These are phyloP conservation scores for Exaiptasia diaphana DNA, from an alignment of 64 coral and sea anemone genomes.

Conservation along the genomic window DNA sequence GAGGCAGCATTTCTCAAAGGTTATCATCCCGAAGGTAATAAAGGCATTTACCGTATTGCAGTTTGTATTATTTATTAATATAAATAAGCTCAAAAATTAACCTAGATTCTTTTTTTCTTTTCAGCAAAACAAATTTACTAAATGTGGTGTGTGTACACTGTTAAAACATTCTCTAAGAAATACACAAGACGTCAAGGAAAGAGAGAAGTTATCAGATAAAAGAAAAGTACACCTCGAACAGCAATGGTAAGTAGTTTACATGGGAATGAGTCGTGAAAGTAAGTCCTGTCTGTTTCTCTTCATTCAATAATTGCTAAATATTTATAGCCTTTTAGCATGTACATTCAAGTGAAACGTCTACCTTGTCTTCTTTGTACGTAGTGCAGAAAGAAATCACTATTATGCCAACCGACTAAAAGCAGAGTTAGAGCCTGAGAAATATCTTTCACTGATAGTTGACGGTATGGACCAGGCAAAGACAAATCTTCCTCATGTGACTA, in stretches of 20 bases:
- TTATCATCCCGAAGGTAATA: conserved; percentile 41
- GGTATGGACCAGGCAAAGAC: conserved; percentile 4
- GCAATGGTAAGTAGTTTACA: neutral
- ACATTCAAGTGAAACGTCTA: too few relatives aligned
- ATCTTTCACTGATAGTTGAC: neutral
- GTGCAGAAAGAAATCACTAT: neutral
- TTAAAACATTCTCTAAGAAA: neutral
- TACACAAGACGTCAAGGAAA: neutral
- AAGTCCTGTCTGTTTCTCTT: too few relatives aligned
- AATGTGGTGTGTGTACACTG: conserved; percentile 29
- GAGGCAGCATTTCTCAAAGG: neutral
- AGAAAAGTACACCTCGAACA: neutral
- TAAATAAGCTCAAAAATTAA: neutral
- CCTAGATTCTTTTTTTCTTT: neutral
- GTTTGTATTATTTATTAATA: neutral
- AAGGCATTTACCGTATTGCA: too few relatives aligned
- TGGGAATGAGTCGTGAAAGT: too few relatives aligned
- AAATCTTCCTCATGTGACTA: neutral
- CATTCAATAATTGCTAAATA: too few relatives aligned
- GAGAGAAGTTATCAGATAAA: neutral
- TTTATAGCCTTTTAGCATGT: neutral
- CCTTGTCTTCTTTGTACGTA: too few relatives aligned
- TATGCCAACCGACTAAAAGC: neutral
- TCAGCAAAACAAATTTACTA: conserved; percentile 45
- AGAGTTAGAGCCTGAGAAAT: neutral